Base-by-base conservation (phyloP, 2,888 invertebrate genomes). In the Idaea dimidiata region DNA sequence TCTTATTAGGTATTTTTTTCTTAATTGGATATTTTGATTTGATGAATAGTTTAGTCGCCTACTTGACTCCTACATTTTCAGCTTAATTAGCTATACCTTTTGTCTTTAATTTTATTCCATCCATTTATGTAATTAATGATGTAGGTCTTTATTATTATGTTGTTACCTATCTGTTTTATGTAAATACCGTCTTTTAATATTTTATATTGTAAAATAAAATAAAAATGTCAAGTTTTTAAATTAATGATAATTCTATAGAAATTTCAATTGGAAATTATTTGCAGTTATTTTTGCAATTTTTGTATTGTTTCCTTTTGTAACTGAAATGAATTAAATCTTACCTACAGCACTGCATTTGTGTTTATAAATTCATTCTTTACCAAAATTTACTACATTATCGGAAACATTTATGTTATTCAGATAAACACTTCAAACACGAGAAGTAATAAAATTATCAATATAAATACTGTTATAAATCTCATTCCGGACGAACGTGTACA, bases 351-450 rank as follows among this genome's bases (percentile, higher is more conserved):
- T 43, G 14, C 10, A 14, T 43, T 43, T 24, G 24, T 24, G 24
- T 24, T 24, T 24, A 24, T 24, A 24, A 43, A 43, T 43, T 14
- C 0, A 43, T 43, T 8, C 0, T 43, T 43, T 43, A 43, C 43
- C 43, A 43, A 43, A 43, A 43, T 43, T 43, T 43, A 14, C 8
- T 14, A 8, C 43, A 10, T 43, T 43, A 43, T 43, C 63, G 67
- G 68, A 68, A 66, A 64, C 63, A 64, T 60, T 62, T 32, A 56
- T 43, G 56, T 54, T 61, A 57, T 43, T 54, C 63, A 63, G 58
- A 60, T 55, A 32, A 62, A 59, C 55, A 62, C 54, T 63, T 63
- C 14, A 43, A 43, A 43, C 10, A 43, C 14, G 10, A 43, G 10
- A 43, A 43, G 14, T 14, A 14, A 43, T 43, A 43, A 43, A 14